Evolutionary conservation across 2,888 invertebrate species (phyloP).

Genomic region (Diaprepes abbreviatus): DNA sequence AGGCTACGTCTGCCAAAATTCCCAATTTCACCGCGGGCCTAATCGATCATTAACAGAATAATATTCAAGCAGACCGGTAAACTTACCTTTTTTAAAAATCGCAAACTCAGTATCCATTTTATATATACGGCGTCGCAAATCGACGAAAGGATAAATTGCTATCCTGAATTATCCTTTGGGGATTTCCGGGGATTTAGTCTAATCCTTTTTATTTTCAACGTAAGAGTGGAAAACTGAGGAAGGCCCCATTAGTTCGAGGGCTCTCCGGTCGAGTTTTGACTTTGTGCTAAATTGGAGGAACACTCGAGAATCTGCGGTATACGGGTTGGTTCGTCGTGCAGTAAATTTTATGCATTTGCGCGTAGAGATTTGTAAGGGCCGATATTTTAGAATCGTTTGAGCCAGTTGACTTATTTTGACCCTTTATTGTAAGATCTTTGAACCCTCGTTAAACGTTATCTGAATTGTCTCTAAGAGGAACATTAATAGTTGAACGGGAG

Average conservation of each 20-base stretch:
- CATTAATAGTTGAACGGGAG: too few relatives aligned
- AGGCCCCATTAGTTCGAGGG: slow-evolving; percentile 39
- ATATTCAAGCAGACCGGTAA: not conserved
- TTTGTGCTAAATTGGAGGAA: slow-evolving; percentile 40
- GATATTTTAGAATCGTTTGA: slow-evolving; percentile 6
- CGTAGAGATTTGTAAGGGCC: not conserved
- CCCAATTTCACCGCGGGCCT: too few relatives aligned
- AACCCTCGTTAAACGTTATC: not conserved
- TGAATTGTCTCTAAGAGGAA: too few relatives aligned
- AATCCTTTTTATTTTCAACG: slow-evolving; percentile 49
- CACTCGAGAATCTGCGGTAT: slow-evolving; percentile 14
- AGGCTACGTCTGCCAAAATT: too few relatives aligned
- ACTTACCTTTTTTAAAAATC: slow-evolving; percentile 38
- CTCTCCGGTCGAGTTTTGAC: slow-evolving; percentile 29
- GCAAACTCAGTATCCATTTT: slow-evolving; percentile 38
- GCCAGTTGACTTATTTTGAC: slow-evolving; percentile 2
- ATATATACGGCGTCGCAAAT: slow-evolving; percentile 43
- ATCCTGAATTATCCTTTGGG: slow-evolving; percentile 41
- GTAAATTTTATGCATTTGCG: slow-evolving; percentile 8
- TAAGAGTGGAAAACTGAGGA: slow-evolving; percentile 37
- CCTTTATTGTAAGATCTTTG: not conserved
- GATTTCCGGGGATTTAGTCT: slow-evolving; percentile 40
- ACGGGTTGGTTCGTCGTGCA: not conserved
- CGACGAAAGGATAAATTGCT: slow-evolving; percentile 45
- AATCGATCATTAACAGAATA: not conserved